Conservation (phyloP, 2,797 vertebrate species). For the Coregonus ussuriensis region DNA sequence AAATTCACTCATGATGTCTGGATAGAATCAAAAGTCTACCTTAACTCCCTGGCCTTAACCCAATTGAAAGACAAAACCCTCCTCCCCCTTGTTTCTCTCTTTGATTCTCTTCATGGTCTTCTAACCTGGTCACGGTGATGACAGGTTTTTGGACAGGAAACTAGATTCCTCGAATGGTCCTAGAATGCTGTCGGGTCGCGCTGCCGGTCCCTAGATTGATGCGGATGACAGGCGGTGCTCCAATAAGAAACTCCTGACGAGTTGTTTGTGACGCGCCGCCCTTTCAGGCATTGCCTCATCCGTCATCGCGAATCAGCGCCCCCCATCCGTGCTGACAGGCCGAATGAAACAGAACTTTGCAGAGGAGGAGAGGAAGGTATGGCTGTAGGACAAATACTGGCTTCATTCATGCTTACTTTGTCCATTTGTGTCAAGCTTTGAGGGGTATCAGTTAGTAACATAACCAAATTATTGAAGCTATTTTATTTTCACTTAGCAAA, state of each 20-base stretch:
- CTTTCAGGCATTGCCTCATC: slow-evolving; percentile 47
- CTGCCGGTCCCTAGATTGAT: slow-evolving; percentile 25
- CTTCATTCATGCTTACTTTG: background rate
- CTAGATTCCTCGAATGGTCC: background rate
- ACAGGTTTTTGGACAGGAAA: slow-evolving; percentile 19
- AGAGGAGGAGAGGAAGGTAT: background rate
- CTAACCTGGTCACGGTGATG: background rate
- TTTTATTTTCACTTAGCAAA: background rate
- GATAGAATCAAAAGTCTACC: background rate
- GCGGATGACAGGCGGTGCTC: slow-evolving; percentile 24
- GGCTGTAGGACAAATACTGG: background rate
- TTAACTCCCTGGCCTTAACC: background rate
- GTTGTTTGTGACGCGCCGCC: slow-evolving; percentile 44
- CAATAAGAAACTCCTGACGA: slow-evolving; percentile 48
- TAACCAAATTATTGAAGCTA: background rate
- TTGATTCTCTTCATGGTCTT: background rate
- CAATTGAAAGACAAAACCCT: too few relatives aligned
- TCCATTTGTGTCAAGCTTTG: slow-evolving; percentile 12
- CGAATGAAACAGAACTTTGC: slow-evolving; percentile 20
- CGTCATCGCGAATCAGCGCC: slow-evolving; percentile 49
- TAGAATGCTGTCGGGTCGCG: slow-evolving; percentile 19
- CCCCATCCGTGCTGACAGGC: slow-evolving; percentile 36
- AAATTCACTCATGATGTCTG: background rate
- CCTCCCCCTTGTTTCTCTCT: background rate
- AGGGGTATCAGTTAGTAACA: slow-evolving; percentile 3